Evolutionary conservation across 2,113 vertebrate species (phyloP).

Genomic region (Ophthalmolycus amberensis): DNA sequence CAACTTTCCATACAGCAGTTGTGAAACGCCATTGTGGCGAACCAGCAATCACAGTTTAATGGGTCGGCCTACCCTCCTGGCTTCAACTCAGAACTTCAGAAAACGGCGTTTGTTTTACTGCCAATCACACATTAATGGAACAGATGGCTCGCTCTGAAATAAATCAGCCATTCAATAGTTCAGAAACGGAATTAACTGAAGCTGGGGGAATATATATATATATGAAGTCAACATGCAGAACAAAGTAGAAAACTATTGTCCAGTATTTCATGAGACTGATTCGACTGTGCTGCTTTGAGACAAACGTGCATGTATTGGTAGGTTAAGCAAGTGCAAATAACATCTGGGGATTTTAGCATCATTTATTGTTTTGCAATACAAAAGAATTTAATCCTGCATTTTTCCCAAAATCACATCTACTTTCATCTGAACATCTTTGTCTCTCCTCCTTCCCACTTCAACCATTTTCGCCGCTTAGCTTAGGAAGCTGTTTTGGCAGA

Average conservation of each 20-base stretch:
- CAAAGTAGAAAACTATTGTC: conserved; percentile 5
- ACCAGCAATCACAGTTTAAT: conserved; percentile 50
- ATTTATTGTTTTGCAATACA: conserved; percentile 12
- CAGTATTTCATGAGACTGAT: conserved; percentile 28
- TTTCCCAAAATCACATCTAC: conserved; percentile 12
- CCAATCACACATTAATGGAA: conserved; percentile 60
- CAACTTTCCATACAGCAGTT: conserved; percentile 24
- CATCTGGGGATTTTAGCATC: conserved; percentile 14
- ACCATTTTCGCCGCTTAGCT: conserved; percentile 23
- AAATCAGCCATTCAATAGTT: conserved; percentile 45
- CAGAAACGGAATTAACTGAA: conserved; percentile 59
- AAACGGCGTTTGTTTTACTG: conserved; percentile 45
- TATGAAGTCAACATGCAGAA: conserved; percentile 24
- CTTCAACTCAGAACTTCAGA: conserved; percentile 47
- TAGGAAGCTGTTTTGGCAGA: conserved; percentile 35
- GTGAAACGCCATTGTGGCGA: conserved; percentile 23
- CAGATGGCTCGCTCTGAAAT: conserved; percentile 54
- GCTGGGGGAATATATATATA: conserved; percentile 16
- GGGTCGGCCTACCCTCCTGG: conserved; percentile 30
- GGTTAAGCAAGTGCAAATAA: conserved; percentile 1
- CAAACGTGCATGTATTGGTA: conserved; percentile 12
- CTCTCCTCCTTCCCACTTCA: conserved; percentile 14
- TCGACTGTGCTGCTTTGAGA: conserved; percentile 14
- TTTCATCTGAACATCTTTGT: conserved; percentile 35
- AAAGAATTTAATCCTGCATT: conserved; percentile 3